Base-by-base conservation (phyloP, 92 coral and sea anemone genomes). In the Palythoa heliodiscus region DNA sequence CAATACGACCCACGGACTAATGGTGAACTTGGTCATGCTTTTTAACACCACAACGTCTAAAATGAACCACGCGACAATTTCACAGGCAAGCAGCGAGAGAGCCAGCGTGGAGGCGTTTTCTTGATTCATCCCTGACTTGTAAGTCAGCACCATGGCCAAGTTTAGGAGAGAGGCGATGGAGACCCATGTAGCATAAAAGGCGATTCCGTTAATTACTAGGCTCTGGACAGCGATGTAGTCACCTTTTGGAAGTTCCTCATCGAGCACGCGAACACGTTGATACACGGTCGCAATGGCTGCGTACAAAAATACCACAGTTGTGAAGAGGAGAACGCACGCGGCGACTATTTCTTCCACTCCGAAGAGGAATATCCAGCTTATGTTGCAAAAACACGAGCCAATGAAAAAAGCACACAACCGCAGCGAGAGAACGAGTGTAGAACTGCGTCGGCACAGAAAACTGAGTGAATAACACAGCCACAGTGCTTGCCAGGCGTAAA, bases 171-270 rank as follows among this genome's bases (percentile, higher is more conserved):
- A 77, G 52, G 88, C 90, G 88, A 87, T 91, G 11, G 88, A 90
- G 38, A 94, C 90, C 97, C 97, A 93, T 23, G 97, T 89, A 19
- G 97, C 89, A 84, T 89, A 91, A 82, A 93, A 82, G 5, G 91
- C 97, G n/a, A 91, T 76, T 24, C 97, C 97, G 90, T 93, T 93
- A 75, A 87, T 86, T 15, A 93, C 90, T 64, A 93, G 89, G 76
- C 90, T 58, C 71, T 93, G 93, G 66, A 93, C 89, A 53, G 90
- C 92, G 38, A 91, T 70, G 79, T 84, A 91, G 84, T 93, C 97
- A n/a, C 93, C 84, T 15, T 55, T 69, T 16, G 95, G 91, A 53
- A 93, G 92, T n/a, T 88, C 77, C 19, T 89, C 89, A 10, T 88
- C 89, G 43, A 89, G 87, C 48, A 39, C 83, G 58, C 86, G n/a